Percentiles rank a stretch among this genome's conserved stretches.
These are phyloP conservation scores for Dinocampus coccinellae DNA, from an alignment of 2,888 invertebrate species.

Conservation along the genomic window DNA sequence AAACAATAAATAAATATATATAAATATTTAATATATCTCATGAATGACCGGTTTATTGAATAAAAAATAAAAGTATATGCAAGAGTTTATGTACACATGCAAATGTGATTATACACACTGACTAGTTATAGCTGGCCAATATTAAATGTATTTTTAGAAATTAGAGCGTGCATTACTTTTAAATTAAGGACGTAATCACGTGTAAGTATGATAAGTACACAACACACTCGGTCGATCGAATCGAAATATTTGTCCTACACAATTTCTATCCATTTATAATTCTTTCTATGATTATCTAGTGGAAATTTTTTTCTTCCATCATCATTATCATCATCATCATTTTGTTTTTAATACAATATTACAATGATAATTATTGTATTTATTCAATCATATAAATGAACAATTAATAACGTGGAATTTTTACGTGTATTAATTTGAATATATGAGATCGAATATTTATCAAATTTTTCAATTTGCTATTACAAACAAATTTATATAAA, in stretches of 20 bases:
- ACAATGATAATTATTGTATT: neutral
- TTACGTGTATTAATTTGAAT: too few relatives aligned
- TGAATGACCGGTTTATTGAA: too few relatives aligned
- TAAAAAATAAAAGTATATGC: too few relatives aligned
- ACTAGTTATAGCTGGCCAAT: neutral
- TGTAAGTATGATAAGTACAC: constrained; percentile 18
- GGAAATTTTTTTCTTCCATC: neutral
- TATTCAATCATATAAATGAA: too few relatives aligned
- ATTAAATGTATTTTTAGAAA: constrained; percentile 42
- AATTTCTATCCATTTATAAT: constrained; percentile 18
- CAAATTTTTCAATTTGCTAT: too few relatives aligned
- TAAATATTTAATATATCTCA: too few relatives aligned
- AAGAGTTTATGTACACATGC: neutral
- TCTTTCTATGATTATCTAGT: neutral
- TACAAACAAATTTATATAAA: too few relatives aligned
- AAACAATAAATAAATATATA: too few relatives aligned
- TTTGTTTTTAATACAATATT: neutral
- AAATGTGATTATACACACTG: neutral
- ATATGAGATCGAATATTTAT: too few relatives aligned
- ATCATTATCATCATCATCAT: neutral
- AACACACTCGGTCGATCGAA: constrained; percentile 24
- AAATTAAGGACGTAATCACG: constrained; percentile 46
- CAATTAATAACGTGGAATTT: too few relatives aligned
- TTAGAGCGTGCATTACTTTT: constrained; percentile 47
- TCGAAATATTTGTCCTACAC: neutral